phyloP scores from a whole-genome alignment of 2,888 invertebrate genomes.

The Tillus elongatus region DNA sequence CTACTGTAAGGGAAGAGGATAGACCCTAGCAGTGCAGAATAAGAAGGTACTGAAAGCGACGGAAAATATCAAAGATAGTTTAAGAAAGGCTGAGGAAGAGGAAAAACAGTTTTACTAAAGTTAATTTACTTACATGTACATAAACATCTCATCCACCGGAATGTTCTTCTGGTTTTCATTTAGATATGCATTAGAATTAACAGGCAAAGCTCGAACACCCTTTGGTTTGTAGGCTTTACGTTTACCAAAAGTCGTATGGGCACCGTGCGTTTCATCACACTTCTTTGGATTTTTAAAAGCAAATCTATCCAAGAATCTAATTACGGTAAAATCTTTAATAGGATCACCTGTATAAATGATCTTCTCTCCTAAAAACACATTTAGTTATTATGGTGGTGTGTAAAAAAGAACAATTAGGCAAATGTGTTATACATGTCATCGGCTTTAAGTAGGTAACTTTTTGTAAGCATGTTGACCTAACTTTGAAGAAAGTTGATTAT shows the following conservation, averaged over 20 bases:
- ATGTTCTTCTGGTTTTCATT: conserved; percentile 60
- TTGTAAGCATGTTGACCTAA: too few species aligned
- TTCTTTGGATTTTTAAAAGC: conserved; percentile 90
- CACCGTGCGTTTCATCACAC: conserved; percentile 46
- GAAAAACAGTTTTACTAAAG: too few species aligned
- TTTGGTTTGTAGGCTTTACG: conserved; percentile 60
- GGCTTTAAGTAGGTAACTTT: too few species aligned
- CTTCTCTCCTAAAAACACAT: conserved; percentile 49
- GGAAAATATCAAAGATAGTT: too few species aligned
- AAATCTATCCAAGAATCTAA: conserved; percentile 89
- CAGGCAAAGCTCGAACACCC: conserved; percentile 61
- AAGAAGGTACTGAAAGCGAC: too few species aligned
- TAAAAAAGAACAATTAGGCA: too few species aligned
- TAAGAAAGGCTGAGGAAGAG: too few species aligned
- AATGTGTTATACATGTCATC: too few species aligned
- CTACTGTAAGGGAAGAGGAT: too few species aligned
- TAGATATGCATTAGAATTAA: conserved; percentile 63
- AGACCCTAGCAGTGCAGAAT: too few species aligned
- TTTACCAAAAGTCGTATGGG: conserved; percentile 55
- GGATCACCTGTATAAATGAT: conserved; percentile 90
- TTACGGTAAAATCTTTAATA: conserved; percentile 80
- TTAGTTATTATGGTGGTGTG: conserved; percentile 8
- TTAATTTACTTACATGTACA: conserved; percentile 49
- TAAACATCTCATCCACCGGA: conserved; percentile 84
- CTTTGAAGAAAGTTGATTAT: too few species aligned